Base-by-base conservation (phyloP, 2,113 vertebrate genomes). In the Acrocephalus arundinaceus region DNA sequence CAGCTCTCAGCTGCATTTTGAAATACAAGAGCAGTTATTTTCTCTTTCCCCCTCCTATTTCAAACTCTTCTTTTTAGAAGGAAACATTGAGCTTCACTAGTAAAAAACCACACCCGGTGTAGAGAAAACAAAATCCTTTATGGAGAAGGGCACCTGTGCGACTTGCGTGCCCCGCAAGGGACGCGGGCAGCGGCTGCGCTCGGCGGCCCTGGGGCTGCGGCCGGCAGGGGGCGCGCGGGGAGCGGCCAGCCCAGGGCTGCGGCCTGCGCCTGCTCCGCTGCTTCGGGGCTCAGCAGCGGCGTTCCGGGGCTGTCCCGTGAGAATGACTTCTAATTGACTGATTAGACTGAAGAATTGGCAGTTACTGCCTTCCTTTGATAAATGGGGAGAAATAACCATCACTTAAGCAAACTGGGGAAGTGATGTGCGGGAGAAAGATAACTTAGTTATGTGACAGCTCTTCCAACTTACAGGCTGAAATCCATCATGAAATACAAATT, bases 101-200 rank as follows among this genome's bases (percentile, higher is more conserved):
- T 13, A 7, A 31, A 37, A 19, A 39, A 30, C 23, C 61, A 18
- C 4, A 10, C 3, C 11, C 2, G 2, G 6, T 7, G 15, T 3
- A 5, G 10, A 18, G 68, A 3, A 13, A 41, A 25, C 23, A 12
- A 8, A 2, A 0, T 3, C 1, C 14, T 2, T 0, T 4, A 0
- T 8, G 35, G n/a, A 21, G 35, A 8, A 5, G 17, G 25, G 2
- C 10, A 0, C 15, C 16, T 25, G 13, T 10, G 41, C 10, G 41
- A 10, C 14, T 10, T 43, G 41, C 41, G 41, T 14, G 41, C 41
- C 11, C 43, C 10, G 43, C n/a, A n/a, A 43, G 43, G 43, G 43
- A 13, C 43, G 43, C 43, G 43, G 43, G 41, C 41, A 43, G 43
- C 43, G n/a, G 43, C 43, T 43, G 43, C 43, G 43, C n/a, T n/a